These are phyloP conservation scores for Muscina levida DNA, from an alignment of 2,888 invertebrate species.

Conservation along the genomic window DNA sequence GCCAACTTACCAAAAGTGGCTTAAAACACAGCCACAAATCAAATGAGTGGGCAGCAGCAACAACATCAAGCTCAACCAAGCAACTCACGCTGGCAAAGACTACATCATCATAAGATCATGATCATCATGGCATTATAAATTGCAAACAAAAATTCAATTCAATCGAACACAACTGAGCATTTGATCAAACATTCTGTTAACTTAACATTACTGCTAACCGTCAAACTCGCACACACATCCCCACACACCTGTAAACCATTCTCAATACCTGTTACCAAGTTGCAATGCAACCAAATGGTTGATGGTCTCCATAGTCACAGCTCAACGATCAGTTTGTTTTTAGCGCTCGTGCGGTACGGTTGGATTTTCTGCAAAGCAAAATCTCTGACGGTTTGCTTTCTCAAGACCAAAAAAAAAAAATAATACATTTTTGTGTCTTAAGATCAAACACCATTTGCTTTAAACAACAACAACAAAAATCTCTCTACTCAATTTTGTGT, in stretches of 20 bases:
- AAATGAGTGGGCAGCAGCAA: constrained; percentile 55
- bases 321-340: constrained; percentile 62
- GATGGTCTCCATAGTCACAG: constrained; percentile 34
- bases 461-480: constrained; percentile 42
- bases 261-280: constrained; percentile 54
- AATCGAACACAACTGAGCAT: constrained; percentile 5
- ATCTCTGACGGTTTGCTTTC: constrained; percentile 56
- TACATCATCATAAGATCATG: constrained; percentile 35
- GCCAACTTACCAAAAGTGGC: constrained; percentile 60
- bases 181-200: constrained; percentile 51
- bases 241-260: constrained; percentile 46
- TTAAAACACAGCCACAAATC: too few species aligned
- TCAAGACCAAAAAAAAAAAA: constrained; percentile 50
- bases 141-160: constrained; percentile 1
- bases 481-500: constrained; percentile 51
- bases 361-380: constrained; percentile 66
- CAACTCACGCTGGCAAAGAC: constrained; percentile 4
- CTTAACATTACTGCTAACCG: constrained; percentile 49
- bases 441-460: constrained; percentile 38
- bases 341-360: constrained; percentile 65
- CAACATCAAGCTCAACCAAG: constrained; percentile 46
- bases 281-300: constrained; percentile 52
- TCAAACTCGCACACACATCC: too few species aligned
- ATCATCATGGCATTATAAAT: constrained; percentile 17
- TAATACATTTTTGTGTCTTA: constrained; percentile 26